phyloP scores from a whole-genome alignment of 1,140 invertebrate genomes.

The Dendroctonus ponderosae region DNA sequence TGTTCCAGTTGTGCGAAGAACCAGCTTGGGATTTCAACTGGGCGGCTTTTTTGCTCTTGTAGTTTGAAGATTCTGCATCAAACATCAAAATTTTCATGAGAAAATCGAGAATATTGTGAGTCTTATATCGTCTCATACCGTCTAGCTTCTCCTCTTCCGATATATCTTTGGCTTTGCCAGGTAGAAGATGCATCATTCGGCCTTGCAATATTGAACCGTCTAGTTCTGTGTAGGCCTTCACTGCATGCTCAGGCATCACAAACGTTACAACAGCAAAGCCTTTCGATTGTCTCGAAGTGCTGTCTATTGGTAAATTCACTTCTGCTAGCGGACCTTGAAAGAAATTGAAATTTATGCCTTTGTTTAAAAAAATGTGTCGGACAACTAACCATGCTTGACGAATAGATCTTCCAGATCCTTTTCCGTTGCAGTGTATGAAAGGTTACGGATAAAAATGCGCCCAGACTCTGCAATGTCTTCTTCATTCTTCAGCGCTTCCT shows the following conservation, averaged over 20 bases:
- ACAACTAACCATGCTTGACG: constrained; percentile 73
- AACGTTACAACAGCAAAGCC: constrained; percentile 94
- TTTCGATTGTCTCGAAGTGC: constrained; percentile 78
- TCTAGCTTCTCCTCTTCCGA: constrained; percentile 56
- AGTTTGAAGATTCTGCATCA: constrained; percentile 63
- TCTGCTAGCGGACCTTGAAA: constrained; percentile 78
- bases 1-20: constrained; percentile 94
- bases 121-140: neutral
- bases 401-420: constrained; percentile 84
- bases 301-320: constrained; percentile 87
- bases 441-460: constrained; percentile 91
- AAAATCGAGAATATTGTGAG: constrained; percentile 5
- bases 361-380: neutral
- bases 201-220: constrained; percentile 91
- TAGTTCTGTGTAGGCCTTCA: constrained; percentile 80
- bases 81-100: neutral
- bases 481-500: constrained; percentile 68
- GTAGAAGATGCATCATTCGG: constrained; percentile 89
- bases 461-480: constrained; percentile 89
- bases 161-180: constrained; percentile 72
- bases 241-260: constrained; percentile 93
- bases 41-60: constrained; percentile 83
- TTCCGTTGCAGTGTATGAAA: constrained; percentile 86
- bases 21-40: constrained; percentile 75
- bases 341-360: neutral